A percentile compares a stretch with the other conserved stretches of the same genome.
Evolutionary conservation across 1,140 invertebrate species (phyloP).

Genomic region (Pentalonia nigronervosa): DNA sequence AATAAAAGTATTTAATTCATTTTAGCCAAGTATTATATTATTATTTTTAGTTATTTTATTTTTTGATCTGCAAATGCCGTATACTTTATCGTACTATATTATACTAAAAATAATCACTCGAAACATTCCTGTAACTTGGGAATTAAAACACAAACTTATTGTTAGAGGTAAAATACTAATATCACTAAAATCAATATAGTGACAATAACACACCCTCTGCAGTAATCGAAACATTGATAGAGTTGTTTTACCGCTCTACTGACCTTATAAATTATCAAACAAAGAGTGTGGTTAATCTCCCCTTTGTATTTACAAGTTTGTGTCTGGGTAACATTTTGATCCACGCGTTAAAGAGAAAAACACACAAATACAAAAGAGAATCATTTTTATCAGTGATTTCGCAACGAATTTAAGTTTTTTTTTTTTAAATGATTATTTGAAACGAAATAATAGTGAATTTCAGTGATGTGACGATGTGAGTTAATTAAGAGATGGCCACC

Average conservation of each 20-base stretch:
- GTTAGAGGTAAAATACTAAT: neutral
- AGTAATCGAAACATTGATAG: neutral
- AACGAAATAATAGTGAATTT: neutral
- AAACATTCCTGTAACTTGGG: neutral
- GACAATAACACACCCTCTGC: neutral
- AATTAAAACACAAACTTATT: neutral
- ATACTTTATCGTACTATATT: neutral
- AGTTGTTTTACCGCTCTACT: neutral
- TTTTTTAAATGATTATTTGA: neutral
- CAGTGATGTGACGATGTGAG: accelerated
- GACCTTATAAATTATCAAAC: neutral
- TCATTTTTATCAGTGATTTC: neutral
- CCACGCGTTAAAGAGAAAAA: neutral
- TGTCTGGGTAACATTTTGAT: neutral
- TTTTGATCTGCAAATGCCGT: neutral
- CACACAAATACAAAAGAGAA: neutral
- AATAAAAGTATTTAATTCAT: neutral
- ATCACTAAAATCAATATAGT: neutral
- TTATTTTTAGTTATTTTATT: neutral
- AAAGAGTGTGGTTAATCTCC: neutral
- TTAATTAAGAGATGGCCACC: neutral
- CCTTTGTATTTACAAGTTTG: neutral
- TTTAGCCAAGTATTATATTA: no score
- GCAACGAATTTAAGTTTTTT: neutral
- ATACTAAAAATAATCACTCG: neutral